These are phyloP conservation scores for Strigamia maritima DNA, from an alignment of 2,888 invertebrate species.

Conservation along the genomic window DNA sequence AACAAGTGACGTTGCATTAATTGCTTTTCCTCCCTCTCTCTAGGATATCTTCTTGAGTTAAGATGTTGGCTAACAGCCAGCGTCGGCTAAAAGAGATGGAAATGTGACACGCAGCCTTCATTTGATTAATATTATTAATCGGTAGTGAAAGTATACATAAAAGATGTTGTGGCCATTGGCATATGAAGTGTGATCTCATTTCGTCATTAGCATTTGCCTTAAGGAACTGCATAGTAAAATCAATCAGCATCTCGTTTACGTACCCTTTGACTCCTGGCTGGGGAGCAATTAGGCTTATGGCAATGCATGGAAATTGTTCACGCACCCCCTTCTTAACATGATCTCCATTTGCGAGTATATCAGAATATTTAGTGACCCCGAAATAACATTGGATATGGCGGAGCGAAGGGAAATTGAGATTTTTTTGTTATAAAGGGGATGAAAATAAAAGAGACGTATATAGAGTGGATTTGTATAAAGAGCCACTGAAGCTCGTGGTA, in stretches of 20 bases:
- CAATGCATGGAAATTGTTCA: conserved; percentile 1
- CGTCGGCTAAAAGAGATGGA: conserved; percentile 18
- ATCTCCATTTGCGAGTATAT: neutral
- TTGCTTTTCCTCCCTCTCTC: conserved; percentile 9
- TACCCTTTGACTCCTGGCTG: conserved; percentile 28
- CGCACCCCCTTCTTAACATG: neutral
- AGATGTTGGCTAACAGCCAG: neutral
- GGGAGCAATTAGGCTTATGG: conserved; percentile 34
- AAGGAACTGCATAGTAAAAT: neutral
- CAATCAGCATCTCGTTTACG: conserved; percentile 31
- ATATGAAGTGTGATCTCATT: conserved; percentile 3
- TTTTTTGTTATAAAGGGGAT: neutral
- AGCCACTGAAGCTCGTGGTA: neutral
- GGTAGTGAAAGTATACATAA: neutral
- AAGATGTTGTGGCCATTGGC: neutral
- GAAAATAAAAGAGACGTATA: neutral
- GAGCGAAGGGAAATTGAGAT: neutral
- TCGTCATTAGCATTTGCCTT: conserved; percentile 9
- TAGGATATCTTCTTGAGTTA: conserved; percentile 25
- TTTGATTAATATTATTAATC: conserved; percentile 30
- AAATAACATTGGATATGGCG: neutral
- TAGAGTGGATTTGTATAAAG: conserved; percentile 12
- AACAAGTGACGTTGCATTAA: conserved; percentile 22
- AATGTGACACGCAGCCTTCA: conserved; percentile 24
- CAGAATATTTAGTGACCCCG: conserved; percentile 5